A percentile compares a stretch with the other conserved stretches of the same genome.
phyloP scores from a whole-genome alignment of 2,113 vertebrate species.

The Mirza zaza region DNA sequence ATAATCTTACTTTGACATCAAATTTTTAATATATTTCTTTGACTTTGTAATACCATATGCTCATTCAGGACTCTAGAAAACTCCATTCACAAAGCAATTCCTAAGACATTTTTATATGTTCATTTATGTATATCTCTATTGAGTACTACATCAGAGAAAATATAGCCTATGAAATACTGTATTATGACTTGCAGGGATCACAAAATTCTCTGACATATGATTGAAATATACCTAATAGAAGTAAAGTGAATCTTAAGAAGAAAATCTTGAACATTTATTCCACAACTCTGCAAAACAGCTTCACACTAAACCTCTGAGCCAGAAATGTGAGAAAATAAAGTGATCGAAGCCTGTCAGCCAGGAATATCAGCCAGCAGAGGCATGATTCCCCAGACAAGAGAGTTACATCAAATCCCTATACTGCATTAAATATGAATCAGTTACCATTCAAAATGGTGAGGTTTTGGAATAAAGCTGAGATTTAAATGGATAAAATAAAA shows the following conservation, averaged over 20 bases:
- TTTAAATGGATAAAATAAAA: slow-evolving; percentile 46
- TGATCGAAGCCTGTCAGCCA: slow-evolving; percentile 79
- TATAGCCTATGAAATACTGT: slow-evolving; percentile 34
- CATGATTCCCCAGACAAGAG: slow-evolving; percentile 6
- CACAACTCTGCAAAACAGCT: slow-evolving; percentile 59
- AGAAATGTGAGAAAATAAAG: slow-evolving; percentile 80
- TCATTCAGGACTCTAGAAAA: not conserved
- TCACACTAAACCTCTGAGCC: slow-evolving; percentile 71
- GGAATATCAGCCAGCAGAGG: slow-evolving; percentile 69
- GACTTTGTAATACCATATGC: not conserved
- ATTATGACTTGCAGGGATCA: slow-evolving; percentile 53
- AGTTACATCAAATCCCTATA: slow-evolving; percentile 59
- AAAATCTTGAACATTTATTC: slow-evolving; percentile 78
- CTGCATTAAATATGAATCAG: slow-evolving; percentile 50
- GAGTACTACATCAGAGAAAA: not conserved
- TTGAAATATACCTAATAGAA: slow-evolving; percentile 65
- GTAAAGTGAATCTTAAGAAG: slow-evolving; percentile 71
- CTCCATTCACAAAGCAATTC: not conserved
- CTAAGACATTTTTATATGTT: not conserved
- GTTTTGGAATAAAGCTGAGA: slow-evolving; percentile 55
- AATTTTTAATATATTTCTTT: not conserved
- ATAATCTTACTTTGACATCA: not conserved
- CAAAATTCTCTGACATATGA: slow-evolving; percentile 70
- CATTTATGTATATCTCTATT: not conserved
- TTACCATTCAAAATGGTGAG: slow-evolving; percentile 62